Evolutionary conservation across 2,888 invertebrate species (phyloP).

Genomic region (Allygus modestus): DNA sequence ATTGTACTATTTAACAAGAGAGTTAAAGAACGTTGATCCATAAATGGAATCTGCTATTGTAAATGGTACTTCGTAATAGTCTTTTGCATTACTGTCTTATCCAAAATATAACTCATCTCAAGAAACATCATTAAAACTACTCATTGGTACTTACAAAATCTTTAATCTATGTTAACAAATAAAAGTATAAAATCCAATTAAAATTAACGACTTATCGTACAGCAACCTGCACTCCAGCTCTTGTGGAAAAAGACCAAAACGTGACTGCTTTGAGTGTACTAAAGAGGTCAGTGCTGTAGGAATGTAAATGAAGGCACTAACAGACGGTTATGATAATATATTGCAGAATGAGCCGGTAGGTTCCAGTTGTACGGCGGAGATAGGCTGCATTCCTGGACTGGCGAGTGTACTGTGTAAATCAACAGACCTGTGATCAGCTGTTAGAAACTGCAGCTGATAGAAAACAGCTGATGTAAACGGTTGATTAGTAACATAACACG

Average conservation of each 20-base stretch:
- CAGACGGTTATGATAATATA: slow-evolving; percentile 45
- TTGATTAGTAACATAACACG: no score
- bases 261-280: slow-evolving; percentile 43
- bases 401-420: slow-evolving; percentile 8
- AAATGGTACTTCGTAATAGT: no score
- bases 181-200: no score
- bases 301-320: slow-evolving; percentile 45
- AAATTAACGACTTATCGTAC: no score
- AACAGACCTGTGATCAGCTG: slow-evolving; percentile 33
- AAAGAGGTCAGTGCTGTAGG: slow-evolving; percentile 34
- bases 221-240: not conserved
- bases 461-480: not conserved
- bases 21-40: no score
- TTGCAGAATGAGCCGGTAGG: slow-evolving; percentile 38
- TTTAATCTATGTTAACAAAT: no score
- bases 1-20: no score
- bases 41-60: no score
- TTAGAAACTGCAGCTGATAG: not conserved
- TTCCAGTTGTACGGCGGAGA: slow-evolving; percentile 30
- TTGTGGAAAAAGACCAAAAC: not conserved
- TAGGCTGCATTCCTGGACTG: slow-evolving; percentile 17
- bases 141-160: no score
- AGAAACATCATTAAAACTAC: no score
- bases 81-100: no score
- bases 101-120: no score